These are phyloP conservation scores for Cyanoderma ruficeps DNA, from an alignment of 2,113 vertebrate species.

Conservation along the genomic window DNA sequence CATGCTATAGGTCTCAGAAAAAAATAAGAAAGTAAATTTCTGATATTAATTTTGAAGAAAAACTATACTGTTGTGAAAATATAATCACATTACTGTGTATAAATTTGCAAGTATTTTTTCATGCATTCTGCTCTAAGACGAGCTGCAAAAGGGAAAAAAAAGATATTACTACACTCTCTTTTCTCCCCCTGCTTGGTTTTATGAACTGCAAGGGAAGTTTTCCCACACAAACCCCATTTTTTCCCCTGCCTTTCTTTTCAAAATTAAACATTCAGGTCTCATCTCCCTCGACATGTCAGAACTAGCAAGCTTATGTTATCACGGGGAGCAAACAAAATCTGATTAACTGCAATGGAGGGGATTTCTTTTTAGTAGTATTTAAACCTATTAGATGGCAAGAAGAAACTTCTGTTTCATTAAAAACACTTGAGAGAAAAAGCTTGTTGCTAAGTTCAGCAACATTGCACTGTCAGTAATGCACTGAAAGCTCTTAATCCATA, in stretches of 20 bases:
- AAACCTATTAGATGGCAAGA: slow-evolving; percentile 32
- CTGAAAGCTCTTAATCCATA: slow-evolving; percentile 12
- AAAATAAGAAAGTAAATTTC: neutral
- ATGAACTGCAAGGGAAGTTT: neutral
- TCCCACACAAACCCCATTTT: neutral
- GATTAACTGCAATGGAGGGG: slow-evolving; percentile 29
- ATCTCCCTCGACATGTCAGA: slow-evolving; percentile 13
- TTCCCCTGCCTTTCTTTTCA: neutral
- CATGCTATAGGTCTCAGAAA: neutral
- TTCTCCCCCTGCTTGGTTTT: neutral
- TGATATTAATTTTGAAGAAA: neutral
- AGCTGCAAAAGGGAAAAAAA: neutral
- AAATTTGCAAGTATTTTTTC: neutral
- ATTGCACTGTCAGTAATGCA: neutral
- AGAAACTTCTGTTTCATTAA: slow-evolving; percentile 42
- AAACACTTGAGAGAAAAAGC: slow-evolving; percentile 9
- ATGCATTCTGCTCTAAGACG: neutral
- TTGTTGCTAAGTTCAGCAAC: neutral
- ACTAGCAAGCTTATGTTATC: slow-evolving; percentile 13
- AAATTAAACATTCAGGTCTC: slow-evolving; percentile 11
- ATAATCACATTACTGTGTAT: neutral
- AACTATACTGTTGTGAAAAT: neutral
- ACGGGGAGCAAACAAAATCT: slow-evolving; percentile 27
- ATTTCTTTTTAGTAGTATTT: slow-evolving; percentile 39
- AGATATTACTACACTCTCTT: neutral